Percentiles rank a stretch among this genome's conserved stretches.
Evolutionary conservation across 1,140 invertebrate genomes (phyloP).

Genomic region (Lithobius niger): DNA sequence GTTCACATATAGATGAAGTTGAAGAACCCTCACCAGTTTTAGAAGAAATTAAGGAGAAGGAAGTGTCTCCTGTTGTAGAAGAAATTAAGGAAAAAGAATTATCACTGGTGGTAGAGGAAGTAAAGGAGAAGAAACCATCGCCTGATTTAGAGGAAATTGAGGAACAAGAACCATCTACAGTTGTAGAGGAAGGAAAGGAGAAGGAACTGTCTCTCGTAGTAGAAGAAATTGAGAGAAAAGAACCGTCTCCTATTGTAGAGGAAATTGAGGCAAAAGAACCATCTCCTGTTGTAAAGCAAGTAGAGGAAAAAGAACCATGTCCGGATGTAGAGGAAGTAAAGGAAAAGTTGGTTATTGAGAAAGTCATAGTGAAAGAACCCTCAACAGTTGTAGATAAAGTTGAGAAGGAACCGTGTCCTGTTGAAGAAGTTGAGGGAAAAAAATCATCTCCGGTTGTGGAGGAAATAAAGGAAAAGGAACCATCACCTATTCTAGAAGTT

Average conservation of each 20-base stretch:
- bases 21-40: too few relatives aligned
- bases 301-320: not conserved
- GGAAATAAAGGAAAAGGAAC: too few relatives aligned
- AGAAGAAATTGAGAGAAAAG: not conserved
- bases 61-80: too few relatives aligned
- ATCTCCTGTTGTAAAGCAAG: not conserved
- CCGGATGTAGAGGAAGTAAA: not conserved
- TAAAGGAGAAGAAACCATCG: constrained; percentile 11
- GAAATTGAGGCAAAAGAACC: not conserved
- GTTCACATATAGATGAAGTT: not conserved
- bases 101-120: too few relatives aligned
- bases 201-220: not conserved
- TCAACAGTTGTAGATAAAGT: not conserved
- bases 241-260: not conserved
- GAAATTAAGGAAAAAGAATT: too few relatives aligned
- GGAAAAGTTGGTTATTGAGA: not conserved
- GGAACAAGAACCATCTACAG: not conserved
- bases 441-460: not conserved
- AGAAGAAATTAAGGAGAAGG: too few relatives aligned
- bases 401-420: not conserved
- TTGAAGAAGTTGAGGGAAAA: not conserved
- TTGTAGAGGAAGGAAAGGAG: not conserved
- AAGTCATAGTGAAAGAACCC: constrained; percentile 11
- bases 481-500: too few relatives aligned
- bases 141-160: not conserved